Percentiles rank a stretch among this genome's conserved stretches.
Evolutionary conservation across 1,140 invertebrate species (phyloP).

Genomic region (Cephus cinctus): DNA sequence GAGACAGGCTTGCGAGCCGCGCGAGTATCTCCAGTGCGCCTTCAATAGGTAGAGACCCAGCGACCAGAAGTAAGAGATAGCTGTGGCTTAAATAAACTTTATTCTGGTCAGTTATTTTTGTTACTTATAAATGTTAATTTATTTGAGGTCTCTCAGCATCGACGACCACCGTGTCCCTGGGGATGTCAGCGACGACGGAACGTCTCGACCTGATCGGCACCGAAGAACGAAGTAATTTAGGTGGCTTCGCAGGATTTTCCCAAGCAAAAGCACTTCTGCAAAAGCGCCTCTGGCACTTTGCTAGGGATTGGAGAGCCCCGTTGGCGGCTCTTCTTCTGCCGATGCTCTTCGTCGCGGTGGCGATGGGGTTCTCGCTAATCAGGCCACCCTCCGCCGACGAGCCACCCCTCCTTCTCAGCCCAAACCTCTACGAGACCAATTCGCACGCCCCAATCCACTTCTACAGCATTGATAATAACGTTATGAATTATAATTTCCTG

Average conservation of each 20-base stretch:
- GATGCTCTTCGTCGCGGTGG: conserved; percentile 62
- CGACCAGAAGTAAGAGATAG: no score
- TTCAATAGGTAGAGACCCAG: no score
- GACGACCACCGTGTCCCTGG: conserved; percentile 13
- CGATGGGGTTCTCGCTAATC: conserved; percentile 68
- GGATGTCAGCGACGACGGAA: conserved; percentile 33
- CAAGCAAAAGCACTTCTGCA: conserved; percentile 54
- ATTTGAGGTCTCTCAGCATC: neutral
- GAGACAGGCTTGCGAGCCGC: no score
- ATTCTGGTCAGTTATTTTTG: no score
- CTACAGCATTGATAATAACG: conserved; percentile 50
- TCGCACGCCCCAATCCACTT: conserved; percentile 58
- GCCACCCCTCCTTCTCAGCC: conserved; percentile 55
- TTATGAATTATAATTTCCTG: conserved; percentile 33
- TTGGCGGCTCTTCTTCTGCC: conserved; percentile 64
- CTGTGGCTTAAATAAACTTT: no score
- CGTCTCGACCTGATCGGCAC: conserved; percentile 46
- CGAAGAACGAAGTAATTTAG: no score
- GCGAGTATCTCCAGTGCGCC: no score
- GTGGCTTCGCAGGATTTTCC: conserved; percentile 30
- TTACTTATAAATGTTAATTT: neutral
- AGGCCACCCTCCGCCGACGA: conserved; percentile 65
- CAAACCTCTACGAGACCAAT: conserved; percentile 55
- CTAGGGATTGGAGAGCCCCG: conserved; percentile 61
- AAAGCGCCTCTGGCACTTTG: conserved; percentile 62